Base-by-base conservation (phyloP, 1,140 invertebrate genomes). In the Hydropsyche tenuis region DNA sequence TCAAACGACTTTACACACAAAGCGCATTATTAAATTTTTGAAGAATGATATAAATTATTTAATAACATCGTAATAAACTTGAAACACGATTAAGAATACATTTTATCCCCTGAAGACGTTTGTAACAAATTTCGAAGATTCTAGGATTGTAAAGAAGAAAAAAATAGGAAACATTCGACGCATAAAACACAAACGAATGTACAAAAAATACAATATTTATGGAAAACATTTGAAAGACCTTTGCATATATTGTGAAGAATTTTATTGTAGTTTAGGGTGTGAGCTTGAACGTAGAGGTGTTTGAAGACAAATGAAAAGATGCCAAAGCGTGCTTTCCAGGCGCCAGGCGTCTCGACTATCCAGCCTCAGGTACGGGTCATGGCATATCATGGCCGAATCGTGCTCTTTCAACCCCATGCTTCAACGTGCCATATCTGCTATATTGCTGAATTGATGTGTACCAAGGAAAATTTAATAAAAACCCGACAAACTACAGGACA, bases 241-340 rank as follows among this genome's bases (percentile, higher is more conserved):
- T 23, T 12, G 23, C 11, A n/a, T 60, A 60, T 7, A 60, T 22
- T 60, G 56, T 25, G 56, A 3, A 37, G 30, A 37, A 37, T 37
- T 37, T 37, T 37, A 37, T 37, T 37, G 30, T 9, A 37, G 30
- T n/a, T n/a, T n/a, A n/a, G 51, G 16, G 51, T 53, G 51, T 60
- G 20, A 25, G 23, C 22, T 23, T 23, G 22, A 37, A 20, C 25
- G 23, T 56, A 56, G 42, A 62, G 70, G 70, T 62, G 62, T 30
- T 30, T 64, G 71, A 63, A 75, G 70, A 75, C 74, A 75, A 75
- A 75, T 75, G 74, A 73, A 70, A 70, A 51, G 65, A 75, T 75
- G 74, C 74, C 74, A 43, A 45, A 12, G 66, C 74, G 71, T 63
- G 68, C 42, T 51, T 12, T 45, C 37, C 51, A 42, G 74, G 69